Evolutionary conservation across 1,140 invertebrate genomes (phyloP).

Genomic region (Diploscapter pachys): DNA sequence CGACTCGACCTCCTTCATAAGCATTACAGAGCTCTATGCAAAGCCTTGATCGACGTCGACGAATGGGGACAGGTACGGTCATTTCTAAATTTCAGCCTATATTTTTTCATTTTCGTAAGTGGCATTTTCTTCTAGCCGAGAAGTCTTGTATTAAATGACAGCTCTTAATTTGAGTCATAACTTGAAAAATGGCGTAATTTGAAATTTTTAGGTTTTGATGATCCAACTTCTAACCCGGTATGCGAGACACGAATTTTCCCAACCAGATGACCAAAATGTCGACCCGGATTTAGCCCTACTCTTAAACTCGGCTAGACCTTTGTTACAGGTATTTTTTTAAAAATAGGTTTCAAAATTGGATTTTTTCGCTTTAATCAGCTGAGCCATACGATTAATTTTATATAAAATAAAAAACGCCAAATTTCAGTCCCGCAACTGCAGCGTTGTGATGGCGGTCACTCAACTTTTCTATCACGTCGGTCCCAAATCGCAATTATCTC

Average conservation of each 20-base stretch:
- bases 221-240: slow-evolving; percentile 94
- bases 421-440: slow-evolving; percentile 43
- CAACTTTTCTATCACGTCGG: slow-evolving; percentile 93
- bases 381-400: too few species aligned
- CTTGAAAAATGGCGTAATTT: too few species aligned
- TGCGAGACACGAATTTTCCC: slow-evolving; percentile 82
- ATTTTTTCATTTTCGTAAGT: too few species aligned
- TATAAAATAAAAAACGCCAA: too few species aligned
- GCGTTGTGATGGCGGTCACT: slow-evolving; percentile 90
- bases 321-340: slow-evolving; percentile 77
- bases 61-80: slow-evolving; percentile 75
- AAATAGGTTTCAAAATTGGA: slow-evolving; percentile 9
- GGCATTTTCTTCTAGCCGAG: too few species aligned
- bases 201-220: slow-evolving; percentile 71
- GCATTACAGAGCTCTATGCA: slow-evolving; percentile 92
- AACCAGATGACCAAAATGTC: slow-evolving; percentile 71
- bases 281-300: slow-evolving; percentile 87
- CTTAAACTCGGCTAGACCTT: slow-evolving; percentile 79
- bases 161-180: too few species aligned
- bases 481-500: slow-evolving; percentile 75
- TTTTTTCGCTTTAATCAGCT: too few species aligned
- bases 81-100: not conserved
- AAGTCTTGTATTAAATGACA: too few species aligned
- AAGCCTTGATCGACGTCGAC: slow-evolving; percentile 90
- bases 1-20: slow-evolving; percentile 89